phyloP scores from a whole-genome alignment of 2,113 vertebrate genomes.

The Copsychus sechellarum region DNA sequence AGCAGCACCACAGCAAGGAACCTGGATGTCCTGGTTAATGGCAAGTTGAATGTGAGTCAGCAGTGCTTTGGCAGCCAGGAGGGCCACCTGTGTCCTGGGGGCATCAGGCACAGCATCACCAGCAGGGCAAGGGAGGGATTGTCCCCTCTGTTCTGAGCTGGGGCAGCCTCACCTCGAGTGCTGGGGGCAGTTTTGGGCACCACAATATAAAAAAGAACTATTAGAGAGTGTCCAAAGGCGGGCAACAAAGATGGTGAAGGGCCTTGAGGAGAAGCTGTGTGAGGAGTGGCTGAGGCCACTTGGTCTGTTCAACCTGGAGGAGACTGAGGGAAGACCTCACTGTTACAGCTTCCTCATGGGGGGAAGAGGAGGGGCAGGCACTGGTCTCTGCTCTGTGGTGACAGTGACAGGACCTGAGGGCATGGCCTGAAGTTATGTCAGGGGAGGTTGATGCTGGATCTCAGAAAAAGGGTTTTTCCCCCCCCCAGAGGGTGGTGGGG shows the following conservation, averaged over 20 bases:
- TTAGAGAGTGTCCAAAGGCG: not conserved
- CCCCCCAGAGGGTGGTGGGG: not conserved
- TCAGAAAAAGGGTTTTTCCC: not conserved
- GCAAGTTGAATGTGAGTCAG: fast-evolving
- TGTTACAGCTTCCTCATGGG: not conserved
- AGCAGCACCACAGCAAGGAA: not conserved
- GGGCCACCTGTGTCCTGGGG: fast-evolving
- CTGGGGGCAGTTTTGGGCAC: not conserved
- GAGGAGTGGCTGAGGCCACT: not conserved
- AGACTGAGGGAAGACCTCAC: not conserved
- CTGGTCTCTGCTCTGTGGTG: not conserved
- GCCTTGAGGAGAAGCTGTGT: fast-evolving
- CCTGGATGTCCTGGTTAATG: fast-evolving
- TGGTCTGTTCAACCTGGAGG: not conserved
- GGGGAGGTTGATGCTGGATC: not conserved
- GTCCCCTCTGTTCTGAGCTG: not conserved
- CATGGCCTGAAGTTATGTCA: not conserved
- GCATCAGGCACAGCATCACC: not conserved
- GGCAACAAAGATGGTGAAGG: not conserved
- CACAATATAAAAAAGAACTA: not conserved
- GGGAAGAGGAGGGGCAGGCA: fast-evolving
- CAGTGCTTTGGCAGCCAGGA: not conserved
- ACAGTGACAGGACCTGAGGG: fast-evolving
- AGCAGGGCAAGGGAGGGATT: not conserved
- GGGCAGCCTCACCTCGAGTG: fast-evolving